These are phyloP conservation scores for Parasteatoda tepidariorum DNA, from an alignment of 1,140 invertebrate genomes.

Conservation along the genomic window DNA sequence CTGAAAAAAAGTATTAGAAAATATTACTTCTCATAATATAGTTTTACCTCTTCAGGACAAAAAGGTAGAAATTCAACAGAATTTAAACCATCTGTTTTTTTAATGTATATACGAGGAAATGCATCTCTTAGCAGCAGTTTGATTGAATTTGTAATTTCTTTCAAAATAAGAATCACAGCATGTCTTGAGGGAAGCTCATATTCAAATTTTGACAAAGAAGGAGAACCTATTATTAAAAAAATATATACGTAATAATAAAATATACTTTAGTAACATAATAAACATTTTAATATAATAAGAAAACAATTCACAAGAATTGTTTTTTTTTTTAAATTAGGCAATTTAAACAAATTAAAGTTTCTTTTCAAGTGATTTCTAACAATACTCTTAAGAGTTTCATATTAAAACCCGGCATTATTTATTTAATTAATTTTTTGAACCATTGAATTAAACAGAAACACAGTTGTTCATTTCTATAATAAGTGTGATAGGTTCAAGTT, in stretches of 20 bases:
- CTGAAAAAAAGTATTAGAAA: background rate
- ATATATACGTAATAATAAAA: background rate
- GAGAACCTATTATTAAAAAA: constrained; percentile 3
- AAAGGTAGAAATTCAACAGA: constrained; percentile 31
- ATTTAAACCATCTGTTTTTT: constrained; percentile 44
- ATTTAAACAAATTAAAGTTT: no score
- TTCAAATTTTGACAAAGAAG: constrained; percentile 9
- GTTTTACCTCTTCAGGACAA: constrained; percentile 26
- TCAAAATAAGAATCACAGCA: constrained; percentile 71
- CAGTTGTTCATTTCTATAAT: no score
- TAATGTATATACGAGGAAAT: constrained; percentile 65
- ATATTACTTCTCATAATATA: background rate
- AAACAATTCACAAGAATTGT: background rate
- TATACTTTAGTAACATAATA: no score
- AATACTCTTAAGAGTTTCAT: no score
- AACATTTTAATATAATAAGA: background rate
- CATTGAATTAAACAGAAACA: no score
- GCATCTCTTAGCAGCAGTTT: constrained; percentile 66
- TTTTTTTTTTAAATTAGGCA: no score
- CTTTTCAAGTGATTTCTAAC: no score
- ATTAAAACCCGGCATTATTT: no score
- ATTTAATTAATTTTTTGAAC: no score
- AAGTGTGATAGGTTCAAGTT: no score
- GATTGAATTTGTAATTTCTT: constrained; percentile 73
- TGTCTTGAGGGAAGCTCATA: constrained; percentile 68